Conservation (phyloP, 2,888 invertebrate genomes). For the Agrochola circellaris region DNA sequence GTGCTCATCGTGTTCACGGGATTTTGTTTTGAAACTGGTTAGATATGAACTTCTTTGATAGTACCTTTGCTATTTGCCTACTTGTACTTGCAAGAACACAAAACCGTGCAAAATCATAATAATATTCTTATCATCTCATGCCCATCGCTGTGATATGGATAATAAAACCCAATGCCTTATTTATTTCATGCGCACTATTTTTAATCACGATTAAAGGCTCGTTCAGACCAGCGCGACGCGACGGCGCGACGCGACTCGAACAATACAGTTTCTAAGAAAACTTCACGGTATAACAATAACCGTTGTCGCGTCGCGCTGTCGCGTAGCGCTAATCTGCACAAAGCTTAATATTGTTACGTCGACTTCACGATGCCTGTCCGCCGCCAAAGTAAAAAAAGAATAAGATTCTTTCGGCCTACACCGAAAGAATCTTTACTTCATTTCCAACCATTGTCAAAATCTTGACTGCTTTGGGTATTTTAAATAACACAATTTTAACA, state of each 20-base stretch:
- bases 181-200: conserved; percentile 67
- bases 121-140: conserved; percentile 46
- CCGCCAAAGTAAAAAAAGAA: too few relatives aligned
- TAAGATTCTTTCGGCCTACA: too few relatives aligned
- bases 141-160: conserved; percentile 80
- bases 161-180: conserved; percentile 76
- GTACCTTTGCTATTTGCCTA: neutral
- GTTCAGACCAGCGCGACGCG: too few relatives aligned
- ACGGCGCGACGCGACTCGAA: too few relatives aligned
- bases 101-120: neutral
- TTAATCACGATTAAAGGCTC: conserved; percentile 47
- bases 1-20: too few relatives aligned
- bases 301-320: too few relatives aligned
- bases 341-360: conserved; percentile 60
- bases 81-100: conserved; percentile 5
- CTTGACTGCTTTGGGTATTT: neutral
- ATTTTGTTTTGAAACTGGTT: too few relatives aligned
- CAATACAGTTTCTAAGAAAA: too few relatives aligned
- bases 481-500: neutral
- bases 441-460: neutral
- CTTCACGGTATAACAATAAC: too few relatives aligned
- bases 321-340: too few relatives aligned
- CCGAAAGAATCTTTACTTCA: neutral
- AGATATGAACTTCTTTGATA: too few relatives aligned
- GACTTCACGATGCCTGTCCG: conserved; percentile 44